These are phyloP conservation scores for Athrips mouffetella DNA, from an alignment of 2,888 invertebrate genomes.

Conservation along the genomic window DNA sequence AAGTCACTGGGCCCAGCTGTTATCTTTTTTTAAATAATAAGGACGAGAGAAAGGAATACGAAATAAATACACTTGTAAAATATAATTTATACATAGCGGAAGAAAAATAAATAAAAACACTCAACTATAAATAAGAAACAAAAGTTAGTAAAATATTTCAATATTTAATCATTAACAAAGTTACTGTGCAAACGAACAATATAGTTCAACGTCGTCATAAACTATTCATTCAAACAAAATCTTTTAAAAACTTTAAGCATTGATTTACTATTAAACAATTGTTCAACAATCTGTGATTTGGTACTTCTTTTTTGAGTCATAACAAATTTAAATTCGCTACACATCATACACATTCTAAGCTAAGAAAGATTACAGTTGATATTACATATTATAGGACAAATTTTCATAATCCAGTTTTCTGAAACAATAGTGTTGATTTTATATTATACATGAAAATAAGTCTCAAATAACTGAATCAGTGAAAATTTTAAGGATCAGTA, in stretches of 20 bases:
- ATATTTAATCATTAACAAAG: constrained; percentile 65
- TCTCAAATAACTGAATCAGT: neutral
- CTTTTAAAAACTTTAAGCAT: constrained; percentile 34
- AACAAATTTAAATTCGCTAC: constrained; percentile 1
- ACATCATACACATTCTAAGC: constrained; percentile 1
- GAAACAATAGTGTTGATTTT: no score
- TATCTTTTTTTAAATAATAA: neutral
- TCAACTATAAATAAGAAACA: constrained; percentile 19
- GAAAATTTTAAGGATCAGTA: neutral
- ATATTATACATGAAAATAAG: neutral
- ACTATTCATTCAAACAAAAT: constrained; percentile 73
- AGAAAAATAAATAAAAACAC: neutral
- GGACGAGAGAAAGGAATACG: neutral
- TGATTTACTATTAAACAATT: constrained; percentile 7
- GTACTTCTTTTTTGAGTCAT: constrained; percentile 34
- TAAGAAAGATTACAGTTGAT: constrained; percentile 9
- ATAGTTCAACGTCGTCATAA: constrained; percentile 67
- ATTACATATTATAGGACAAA: constrained; percentile 1
- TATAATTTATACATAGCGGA: neutral
- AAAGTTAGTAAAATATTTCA: constrained; percentile 37
- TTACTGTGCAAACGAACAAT: constrained; percentile 67
- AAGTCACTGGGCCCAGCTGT: neutral
- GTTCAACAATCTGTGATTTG: constrained; percentile 57
- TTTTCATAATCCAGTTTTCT: neutral
- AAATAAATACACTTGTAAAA: neutral